phyloP scores from a whole-genome alignment of 2,113 vertebrate genomes.

The Eira barbara region DNA sequence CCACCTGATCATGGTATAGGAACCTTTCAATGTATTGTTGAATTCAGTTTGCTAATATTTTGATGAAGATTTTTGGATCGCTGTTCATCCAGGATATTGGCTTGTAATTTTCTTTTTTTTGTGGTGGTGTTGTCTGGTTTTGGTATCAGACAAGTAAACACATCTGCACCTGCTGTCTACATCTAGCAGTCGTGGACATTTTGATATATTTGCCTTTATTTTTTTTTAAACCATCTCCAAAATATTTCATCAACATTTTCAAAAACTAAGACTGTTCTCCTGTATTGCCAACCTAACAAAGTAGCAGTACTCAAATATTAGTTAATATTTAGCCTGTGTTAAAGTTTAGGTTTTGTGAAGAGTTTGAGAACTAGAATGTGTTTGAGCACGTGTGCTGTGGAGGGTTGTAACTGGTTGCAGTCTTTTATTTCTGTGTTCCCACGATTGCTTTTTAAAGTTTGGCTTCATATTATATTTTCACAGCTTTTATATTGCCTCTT shows the following conservation, averaged over 20 bases:
- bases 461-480: neutral
- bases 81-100: neutral
- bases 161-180: fast-evolving
- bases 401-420: fast-evolving
- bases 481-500: neutral
- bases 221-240: neutral
- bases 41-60: neutral
- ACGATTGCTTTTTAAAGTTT: neutral
- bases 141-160: neutral
- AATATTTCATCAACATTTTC: neutral
- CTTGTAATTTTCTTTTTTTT: neutral
- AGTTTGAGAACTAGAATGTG: neutral
- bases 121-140: neutral
- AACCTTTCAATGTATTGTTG: neutral
- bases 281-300: fast-evolving
- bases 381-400: neutral
- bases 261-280: neutral
- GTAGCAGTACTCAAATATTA: neutral
- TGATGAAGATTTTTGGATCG: neutral
- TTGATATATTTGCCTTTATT: neutral
- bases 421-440: neutral
- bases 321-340: no score
- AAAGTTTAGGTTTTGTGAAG: neutral
- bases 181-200: fast-evolving
- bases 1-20: neutral